A percentile compares a stretch with the other conserved stretches of the same genome.
These are phyloP conservation scores for Erethizon dorsatum DNA, from an alignment of 2,797 vertebrate genomes.

Conservation along the genomic window DNA sequence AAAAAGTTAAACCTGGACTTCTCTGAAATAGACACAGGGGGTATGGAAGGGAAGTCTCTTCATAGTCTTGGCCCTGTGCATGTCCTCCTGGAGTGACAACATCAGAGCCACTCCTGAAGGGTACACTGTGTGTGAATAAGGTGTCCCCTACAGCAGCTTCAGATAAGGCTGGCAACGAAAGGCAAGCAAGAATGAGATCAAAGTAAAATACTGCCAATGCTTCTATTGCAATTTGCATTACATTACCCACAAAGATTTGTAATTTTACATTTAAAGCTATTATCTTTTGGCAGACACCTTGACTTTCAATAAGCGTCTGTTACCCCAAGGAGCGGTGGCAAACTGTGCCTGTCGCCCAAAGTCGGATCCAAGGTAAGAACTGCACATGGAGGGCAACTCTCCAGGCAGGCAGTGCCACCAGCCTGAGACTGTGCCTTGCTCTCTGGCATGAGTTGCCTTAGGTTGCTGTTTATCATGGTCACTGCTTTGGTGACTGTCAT, in stretches of 20 bases:
- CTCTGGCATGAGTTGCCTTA: conserved; percentile 17
- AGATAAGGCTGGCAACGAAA: conserved; percentile 58
- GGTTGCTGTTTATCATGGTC: not conserved
- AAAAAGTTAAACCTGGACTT: not conserved
- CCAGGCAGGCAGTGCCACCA: not conserved
- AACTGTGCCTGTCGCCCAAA: conserved; percentile 53
- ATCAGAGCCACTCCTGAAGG: not conserved
- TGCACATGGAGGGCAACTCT: not conserved
- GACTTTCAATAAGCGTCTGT: conserved; percentile 83
- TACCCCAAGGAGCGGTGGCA: not conserved
- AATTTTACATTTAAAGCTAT: conserved; percentile 85
- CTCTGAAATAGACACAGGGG: not conserved
- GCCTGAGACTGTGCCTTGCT: conserved; percentile 32
- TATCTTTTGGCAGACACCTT: conserved; percentile 86
- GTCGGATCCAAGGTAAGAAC: not conserved
- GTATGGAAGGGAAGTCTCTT: not conserved
- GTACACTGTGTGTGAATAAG: not conserved
- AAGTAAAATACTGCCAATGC: conserved; percentile 76
- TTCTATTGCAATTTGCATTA: conserved; percentile 81
- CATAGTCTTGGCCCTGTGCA: not conserved
- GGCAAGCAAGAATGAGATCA: conserved; percentile 65
- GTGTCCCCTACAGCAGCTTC: not conserved
- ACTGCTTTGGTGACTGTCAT: conserved; percentile 38
- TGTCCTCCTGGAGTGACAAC: not conserved
- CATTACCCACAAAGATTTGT: conserved; percentile 84